Conservation (phyloP, 64 coral and sea anemone species). For the Montipora foliosa region DNA sequence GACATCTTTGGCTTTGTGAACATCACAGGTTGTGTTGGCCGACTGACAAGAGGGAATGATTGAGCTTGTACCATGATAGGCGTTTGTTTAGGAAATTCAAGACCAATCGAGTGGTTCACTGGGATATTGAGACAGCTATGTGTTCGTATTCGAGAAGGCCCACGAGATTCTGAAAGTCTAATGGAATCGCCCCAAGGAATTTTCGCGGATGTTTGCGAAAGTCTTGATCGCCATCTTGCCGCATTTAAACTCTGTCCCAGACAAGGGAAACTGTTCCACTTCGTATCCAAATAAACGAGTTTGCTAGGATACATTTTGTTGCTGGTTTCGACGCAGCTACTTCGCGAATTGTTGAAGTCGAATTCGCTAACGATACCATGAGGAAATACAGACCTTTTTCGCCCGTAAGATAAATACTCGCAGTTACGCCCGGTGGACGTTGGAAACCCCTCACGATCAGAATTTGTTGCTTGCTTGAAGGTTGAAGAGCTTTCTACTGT, state of each 20-base stretch:
- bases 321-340: neutral
- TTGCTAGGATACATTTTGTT: neutral
- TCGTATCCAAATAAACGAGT: neutral
- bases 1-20: neutral
- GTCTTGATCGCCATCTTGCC: constrained; percentile 23
- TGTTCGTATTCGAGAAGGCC: neutral
- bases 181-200: too few species aligned
- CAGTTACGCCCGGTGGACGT: neutral
- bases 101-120: neutral
- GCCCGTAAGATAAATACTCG: neutral
- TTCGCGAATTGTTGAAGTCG: constrained; percentile 2
- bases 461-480: neutral
- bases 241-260: neutral
- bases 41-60: neutral
- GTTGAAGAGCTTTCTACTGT: neutral
- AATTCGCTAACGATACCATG: constrained; percentile 17
- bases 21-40: neutral
- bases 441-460: neutral
- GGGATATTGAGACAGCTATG: constrained; percentile 7
- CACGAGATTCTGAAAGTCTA: neutral
- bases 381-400: constrained; percentile 13
- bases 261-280: constrained; percentile 11
- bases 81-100: constrained; percentile 4
- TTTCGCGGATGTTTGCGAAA: neutral
- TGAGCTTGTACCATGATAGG: constrained; percentile 33